Percentiles rank a stretch among this genome's conserved stretches.
Conservation (phyloP, 2,797 vertebrate genomes). For the Danio jaintianensis region DNA sequence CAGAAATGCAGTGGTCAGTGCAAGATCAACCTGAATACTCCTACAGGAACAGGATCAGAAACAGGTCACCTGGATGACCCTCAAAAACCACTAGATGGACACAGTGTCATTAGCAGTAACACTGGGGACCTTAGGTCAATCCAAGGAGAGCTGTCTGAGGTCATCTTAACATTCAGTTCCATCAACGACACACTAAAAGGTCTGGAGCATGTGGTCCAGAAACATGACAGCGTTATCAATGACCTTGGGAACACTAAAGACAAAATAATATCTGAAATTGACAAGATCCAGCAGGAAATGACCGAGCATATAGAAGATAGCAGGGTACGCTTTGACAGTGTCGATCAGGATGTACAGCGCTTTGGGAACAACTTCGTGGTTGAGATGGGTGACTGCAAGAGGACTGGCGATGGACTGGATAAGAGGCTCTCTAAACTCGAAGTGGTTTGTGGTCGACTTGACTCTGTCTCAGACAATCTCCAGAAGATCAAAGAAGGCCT, state of each 20-base stretch:
- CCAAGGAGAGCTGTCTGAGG: conserved; percentile 84
- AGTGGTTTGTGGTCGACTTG: conserved; percentile 85
- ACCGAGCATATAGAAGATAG: conserved; percentile 84
- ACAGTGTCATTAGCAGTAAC: conserved; percentile 85
- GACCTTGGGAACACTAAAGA: conserved; percentile 88
- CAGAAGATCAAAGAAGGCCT: conserved; percentile 88
- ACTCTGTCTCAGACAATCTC: conserved; percentile 83
- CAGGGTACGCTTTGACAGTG: conserved; percentile 77
- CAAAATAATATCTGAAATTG: conserved; percentile 91
- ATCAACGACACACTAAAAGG: conserved; percentile 89
- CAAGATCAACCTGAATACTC: conserved; percentile 58
- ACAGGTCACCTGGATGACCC: conserved; percentile 66
- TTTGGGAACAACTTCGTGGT: conserved; percentile 74
- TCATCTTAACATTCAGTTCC: conserved; percentile 87
- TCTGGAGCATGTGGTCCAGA: conserved; percentile 85
- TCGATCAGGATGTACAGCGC: conserved; percentile 77
- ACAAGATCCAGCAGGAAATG: conserved; percentile 88
- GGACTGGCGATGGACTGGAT: conserved; percentile 82
- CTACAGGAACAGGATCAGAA: conserved; percentile 50
- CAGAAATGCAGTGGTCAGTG: conserved; percentile 72
- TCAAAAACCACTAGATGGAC: conserved; percentile 86
- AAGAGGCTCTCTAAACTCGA: conserved; percentile 89
- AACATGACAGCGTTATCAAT: conserved; percentile 86
- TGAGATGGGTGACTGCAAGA: conserved; percentile 78
- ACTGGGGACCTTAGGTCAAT: conserved; percentile 84